These are phyloP conservation scores for Acanthaster planci DNA, from an alignment of 35 echinoderm and acorn worm species.

Conservation along the genomic window DNA sequence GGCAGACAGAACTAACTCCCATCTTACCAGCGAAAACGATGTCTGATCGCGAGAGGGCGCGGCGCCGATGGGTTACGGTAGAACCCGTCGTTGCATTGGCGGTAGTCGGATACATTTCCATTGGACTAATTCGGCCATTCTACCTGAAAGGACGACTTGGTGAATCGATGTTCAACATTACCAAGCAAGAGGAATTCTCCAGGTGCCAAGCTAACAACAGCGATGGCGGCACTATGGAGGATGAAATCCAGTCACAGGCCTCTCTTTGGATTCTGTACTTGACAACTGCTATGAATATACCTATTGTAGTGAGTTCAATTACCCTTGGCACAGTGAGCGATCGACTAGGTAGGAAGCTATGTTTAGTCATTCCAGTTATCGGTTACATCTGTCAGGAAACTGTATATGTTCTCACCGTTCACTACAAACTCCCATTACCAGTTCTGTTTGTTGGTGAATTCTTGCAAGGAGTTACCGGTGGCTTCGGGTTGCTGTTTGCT, in stretches of 20 bases:
- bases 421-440: background rate
- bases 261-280: conserved; percentile 6
- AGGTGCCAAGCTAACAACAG: too few species aligned
- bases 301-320: background rate
- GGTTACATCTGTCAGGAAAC: background rate
- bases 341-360: conserved; percentile 3
- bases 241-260: conserved; percentile 10
- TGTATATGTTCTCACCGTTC: background rate
- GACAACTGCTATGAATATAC: background rate
- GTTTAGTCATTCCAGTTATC: background rate
- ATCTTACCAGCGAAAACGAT: too few species aligned
- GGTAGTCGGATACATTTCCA: too few species aligned
- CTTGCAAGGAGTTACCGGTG: conserved; percentile 24
- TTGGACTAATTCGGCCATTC: too few species aligned
- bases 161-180: too few species aligned
- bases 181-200: too few species aligned
- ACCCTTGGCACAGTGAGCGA: conserved; percentile 6
- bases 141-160: too few species aligned
- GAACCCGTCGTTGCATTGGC: too few species aligned
- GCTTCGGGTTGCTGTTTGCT: conserved; percentile 41
- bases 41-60: too few species aligned
- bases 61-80: too few species aligned
- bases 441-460: conserved; percentile 6
- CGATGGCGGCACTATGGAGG: too few species aligned
- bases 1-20: too few species aligned